Evolutionary conservation across 2,888 invertebrate genomes (phyloP).

Genomic region (Argyra leucocephala): DNA sequence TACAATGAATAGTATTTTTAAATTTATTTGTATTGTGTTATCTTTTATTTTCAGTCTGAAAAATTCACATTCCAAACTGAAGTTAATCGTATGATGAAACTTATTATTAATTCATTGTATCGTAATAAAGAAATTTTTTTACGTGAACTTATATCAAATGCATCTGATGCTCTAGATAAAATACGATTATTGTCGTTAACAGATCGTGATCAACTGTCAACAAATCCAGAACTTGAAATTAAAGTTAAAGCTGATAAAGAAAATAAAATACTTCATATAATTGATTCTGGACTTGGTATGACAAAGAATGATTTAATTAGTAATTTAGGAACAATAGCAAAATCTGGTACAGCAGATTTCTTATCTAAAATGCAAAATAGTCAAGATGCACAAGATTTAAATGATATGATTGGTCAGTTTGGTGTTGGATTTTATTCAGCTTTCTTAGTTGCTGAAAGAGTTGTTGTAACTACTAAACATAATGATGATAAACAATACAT

Average conservation of each 20-base stretch:
- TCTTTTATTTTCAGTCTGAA: conserved; percentile 56
- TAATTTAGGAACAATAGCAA: conserved; percentile 97
- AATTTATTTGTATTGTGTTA: too few relatives aligned
- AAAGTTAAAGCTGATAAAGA: conserved; percentile 91
- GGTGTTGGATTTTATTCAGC: conserved; percentile 99
- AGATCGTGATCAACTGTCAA: conserved; percentile 65
- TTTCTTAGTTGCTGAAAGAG: conserved; percentile 92
- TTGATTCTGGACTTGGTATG: conserved; percentile 97
- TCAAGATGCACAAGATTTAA: conserved; percentile 61
- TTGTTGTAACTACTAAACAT: conserved; percentile 91
- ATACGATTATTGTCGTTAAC: conserved; percentile 89
- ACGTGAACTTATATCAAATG: conserved; percentile 96
- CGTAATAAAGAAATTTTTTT: conserved; percentile 99
- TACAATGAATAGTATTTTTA: too few relatives aligned
- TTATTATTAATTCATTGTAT: conserved; percentile 98
- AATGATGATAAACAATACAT: conserved; percentile 90
- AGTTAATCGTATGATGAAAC: conserved; percentile 99
- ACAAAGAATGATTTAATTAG: conserved; percentile 84
- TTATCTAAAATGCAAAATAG: conserved; percentile 63
- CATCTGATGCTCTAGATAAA: conserved; percentile 97
- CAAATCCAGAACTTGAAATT: conserved; percentile 75
- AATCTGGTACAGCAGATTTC: conserved; percentile 95
- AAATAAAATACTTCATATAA: conserved; percentile 80
- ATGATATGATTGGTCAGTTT: conserved; percentile 98
- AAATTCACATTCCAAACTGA: conserved; percentile 93